These are phyloP conservation scores for Diabrotica balteata DNA, from an alignment of 2,888 invertebrate genomes.

Conservation along the genomic window DNA sequence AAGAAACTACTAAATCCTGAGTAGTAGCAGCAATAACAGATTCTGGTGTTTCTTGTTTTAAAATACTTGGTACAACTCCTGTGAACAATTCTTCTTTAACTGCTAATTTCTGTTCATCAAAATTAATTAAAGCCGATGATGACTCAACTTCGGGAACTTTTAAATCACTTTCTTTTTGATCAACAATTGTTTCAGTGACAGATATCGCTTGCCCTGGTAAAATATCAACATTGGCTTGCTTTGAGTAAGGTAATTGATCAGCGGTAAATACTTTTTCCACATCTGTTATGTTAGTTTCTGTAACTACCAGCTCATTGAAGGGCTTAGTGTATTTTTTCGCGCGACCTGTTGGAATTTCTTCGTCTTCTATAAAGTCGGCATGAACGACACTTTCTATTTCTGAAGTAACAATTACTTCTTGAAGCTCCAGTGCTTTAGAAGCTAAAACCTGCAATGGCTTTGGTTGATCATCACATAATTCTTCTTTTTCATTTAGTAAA, in stretches of 20 bases:
- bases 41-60: slow-evolving; percentile 57
- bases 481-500: slow-evolving; percentile 61
- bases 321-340: slow-evolving; percentile 63
- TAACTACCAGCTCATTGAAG: slow-evolving; percentile 63
- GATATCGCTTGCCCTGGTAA: slow-evolving; percentile 68
- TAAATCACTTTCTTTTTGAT: slow-evolving; percentile 64
- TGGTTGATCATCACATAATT: slow-evolving; percentile 54
- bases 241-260: slow-evolving; percentile 65
- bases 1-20: slow-evolving; percentile 60
- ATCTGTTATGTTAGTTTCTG: slow-evolving; percentile 66
- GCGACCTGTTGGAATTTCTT: slow-evolving; percentile 57
- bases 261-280: slow-evolving; percentile 58
- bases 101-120: slow-evolving; percentile 64
- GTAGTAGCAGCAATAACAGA: slow-evolving; percentile 58
- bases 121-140: slow-evolving; percentile 64
- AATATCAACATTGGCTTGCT: slow-evolving; percentile 64
- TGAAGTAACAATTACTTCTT: slow-evolving; percentile 61
- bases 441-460: slow-evolving; percentile 58
- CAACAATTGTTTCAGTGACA: slow-evolving; percentile 66
- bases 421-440: slow-evolving; percentile 58
- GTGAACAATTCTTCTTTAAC: slow-evolving; percentile 61
- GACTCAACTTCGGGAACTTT: slow-evolving; percentile 56
- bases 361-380: slow-evolving; percentile 59
- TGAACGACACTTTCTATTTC: slow-evolving; percentile 61
- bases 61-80: slow-evolving; percentile 60